Base-by-base conservation (phyloP, 2,888 invertebrate species). In the Drosophila monieri region DNA sequence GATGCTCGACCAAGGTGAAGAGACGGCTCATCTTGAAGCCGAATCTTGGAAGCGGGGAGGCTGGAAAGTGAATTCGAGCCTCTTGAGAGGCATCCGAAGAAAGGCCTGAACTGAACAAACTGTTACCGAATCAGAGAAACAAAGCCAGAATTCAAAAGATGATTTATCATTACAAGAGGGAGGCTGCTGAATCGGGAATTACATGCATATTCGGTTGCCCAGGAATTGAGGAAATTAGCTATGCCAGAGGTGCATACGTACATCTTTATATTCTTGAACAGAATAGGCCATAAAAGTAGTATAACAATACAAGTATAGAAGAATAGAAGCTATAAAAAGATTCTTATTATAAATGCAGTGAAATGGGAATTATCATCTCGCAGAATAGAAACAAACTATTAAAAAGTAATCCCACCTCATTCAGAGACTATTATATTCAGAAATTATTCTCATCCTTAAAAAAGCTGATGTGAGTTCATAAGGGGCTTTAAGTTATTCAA, bases 201-300 rank as follows among this genome's bases (percentile, higher is more conserved):
- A 88, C 88, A 15, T 41, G 39, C 39, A 86, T 86, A 79, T 86
- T 85, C 84, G 80, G 65, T 79, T 59, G 68, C 74, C 77, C 57
- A 32, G 67, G 61, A 48, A 32, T 18, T 37, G 48, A 32, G 44
- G 44, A 73, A 64, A 48, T 62, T 60, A 67, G 73, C 48, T 37
- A 73, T 35, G 65, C 53, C 30, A 39, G 35, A 21, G 43, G 43
- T 32, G 25, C n/a, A n/a, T 35, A 12, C 4, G 32, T 27, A 27
- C 9, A 27, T 32, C 27, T 27, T 27, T 9, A 27, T 27, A 23
- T 23, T 23, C 21, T 23, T 27, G 9, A 9, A 27, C 8, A 9
- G 27, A 27, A 27, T 27, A 9, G 27, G 27, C 27, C 6, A 9
- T 9, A 9, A 8, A 9, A 27, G 27, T 27, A 9, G 9, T 27